Evolutionary conservation across 2,888 invertebrate species (phyloP), one percentile per base, ranked within the genome.

Genomic region (Leptura quadrifasciata): DNA sequence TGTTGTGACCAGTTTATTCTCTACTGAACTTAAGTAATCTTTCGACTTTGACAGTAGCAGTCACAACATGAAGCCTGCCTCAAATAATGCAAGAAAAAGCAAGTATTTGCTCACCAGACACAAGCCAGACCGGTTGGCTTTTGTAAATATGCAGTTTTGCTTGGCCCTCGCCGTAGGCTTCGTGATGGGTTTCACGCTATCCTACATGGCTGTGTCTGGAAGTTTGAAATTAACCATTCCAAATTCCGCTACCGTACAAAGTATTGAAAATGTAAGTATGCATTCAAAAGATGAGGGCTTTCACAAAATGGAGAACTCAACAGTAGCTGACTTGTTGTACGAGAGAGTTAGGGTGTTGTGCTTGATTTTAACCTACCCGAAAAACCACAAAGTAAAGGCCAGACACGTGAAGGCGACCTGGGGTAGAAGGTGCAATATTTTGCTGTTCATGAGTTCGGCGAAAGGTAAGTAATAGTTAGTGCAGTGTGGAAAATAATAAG

Each of bases 301-400:
- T 52, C 82, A 82, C 52, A 76, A 70, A 52, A 91, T 92, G 79
- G 95, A 95, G 84, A 94, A 94, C 86, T 89, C 86, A 55, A 81
- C 82, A 5, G 88, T 95, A 10, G 96, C 96, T 0, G 92, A 93
- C 80, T 92, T 93, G 78, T 88, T 98, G 79, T 91, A 93, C 15
- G 91, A 93, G 79, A 94, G 94, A 84, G 95, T 98, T 35, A 92
- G 96, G 65, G 94, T 99, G 0, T 91, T 98, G 0, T 99, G 98
- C 88, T 98, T 98, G 98, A 92, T 99, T 57, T 96, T 99, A 96
- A 99, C 98, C 0, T 95, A 94, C 81, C 98, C 98, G 0, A 90
- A 90, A 21, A 98, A 97, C 89, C 97, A 98, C 85, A 91, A 95
- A 85, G 93, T 92, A 82, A 97, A 97, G 89, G 98, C 98, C 0